Evolutionary conservation across 2,888 invertebrate genomes (phyloP).

Genomic region (Electrophaes corylata): DNA sequence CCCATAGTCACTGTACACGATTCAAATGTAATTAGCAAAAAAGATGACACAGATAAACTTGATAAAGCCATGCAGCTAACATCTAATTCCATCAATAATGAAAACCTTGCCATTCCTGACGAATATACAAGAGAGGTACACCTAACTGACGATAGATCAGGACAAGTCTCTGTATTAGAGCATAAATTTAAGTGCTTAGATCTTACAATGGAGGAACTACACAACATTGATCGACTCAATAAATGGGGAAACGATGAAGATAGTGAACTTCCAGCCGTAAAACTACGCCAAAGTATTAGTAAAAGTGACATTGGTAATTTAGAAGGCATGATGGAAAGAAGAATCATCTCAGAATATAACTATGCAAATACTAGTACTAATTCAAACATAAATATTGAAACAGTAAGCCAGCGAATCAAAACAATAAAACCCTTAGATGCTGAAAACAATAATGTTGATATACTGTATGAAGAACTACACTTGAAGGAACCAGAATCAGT

Average conservation of each 20-base stretch:
- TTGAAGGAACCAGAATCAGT: slow-evolving; percentile 2
- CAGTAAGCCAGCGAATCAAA: background rate
- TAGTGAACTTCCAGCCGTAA: slow-evolving; percentile 15
- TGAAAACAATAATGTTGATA: background rate
- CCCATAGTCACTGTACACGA: slow-evolving; percentile 14
- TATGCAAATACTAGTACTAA: background rate
- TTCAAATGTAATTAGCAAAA: slow-evolving; percentile 6
- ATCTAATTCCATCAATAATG: background rate
- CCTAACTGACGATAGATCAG: background rate
- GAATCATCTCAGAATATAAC: background rate
- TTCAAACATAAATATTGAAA: background rate
- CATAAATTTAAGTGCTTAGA: slow-evolving; percentile 9
- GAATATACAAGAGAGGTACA: background rate
- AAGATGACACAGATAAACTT: background rate
- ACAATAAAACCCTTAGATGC: background rate
- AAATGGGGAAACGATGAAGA: slow-evolving; percentile 1
- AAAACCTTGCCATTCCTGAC: background rate
- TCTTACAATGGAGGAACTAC: slow-evolving; percentile 3
- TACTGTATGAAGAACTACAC: background rate
- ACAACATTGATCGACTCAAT: background rate
- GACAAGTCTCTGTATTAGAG: slow-evolving; percentile 5
- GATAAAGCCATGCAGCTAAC: background rate
- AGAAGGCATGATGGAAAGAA: background rate
- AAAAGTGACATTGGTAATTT: background rate
- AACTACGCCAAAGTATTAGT: background rate